These are phyloP conservation scores for Oenanthe melanoleuca DNA, from an alignment of 2,113 vertebrate species.

Conservation along the genomic window DNA sequence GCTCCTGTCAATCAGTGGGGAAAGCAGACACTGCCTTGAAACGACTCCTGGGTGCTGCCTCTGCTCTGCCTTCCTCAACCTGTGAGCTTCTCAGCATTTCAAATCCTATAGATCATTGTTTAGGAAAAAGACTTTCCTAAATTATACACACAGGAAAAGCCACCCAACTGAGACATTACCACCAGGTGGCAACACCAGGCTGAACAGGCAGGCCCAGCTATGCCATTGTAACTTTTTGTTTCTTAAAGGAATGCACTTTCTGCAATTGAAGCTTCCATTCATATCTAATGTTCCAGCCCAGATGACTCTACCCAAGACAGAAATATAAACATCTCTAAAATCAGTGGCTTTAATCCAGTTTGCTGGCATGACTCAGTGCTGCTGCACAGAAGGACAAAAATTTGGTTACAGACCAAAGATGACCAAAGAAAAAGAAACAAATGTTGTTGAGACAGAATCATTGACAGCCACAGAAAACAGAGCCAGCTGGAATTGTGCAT, in stretches of 20 bases:
- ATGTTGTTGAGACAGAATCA: not conserved
- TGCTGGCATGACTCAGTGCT: not conserved
- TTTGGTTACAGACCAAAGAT: not conserved
- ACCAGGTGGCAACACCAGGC: conserved; percentile 45
- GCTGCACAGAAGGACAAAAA: not conserved
- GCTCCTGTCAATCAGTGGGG: not conserved
- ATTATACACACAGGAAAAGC: not conserved
- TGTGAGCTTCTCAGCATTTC: not conserved
- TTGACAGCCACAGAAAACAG: not conserved
- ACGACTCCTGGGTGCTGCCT: not conserved
- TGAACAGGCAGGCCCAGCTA: not conserved
- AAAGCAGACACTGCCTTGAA: not conserved
- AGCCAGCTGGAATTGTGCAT: not conserved
- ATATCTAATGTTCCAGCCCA: not conserved
- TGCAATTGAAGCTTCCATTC: not conserved
- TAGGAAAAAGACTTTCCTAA: not conserved
- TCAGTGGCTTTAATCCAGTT: not conserved
- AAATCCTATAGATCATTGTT: not conserved
- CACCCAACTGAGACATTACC: not conserved
- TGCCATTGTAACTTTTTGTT: not conserved
- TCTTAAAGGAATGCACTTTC: not conserved
- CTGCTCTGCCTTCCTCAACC: not conserved
- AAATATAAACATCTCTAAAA: conserved; percentile 18
- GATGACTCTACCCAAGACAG: not conserved
- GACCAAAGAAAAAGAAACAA: not conserved